Percentiles rank a stretch among this genome's conserved stretches.
Evolutionary conservation across 2,888 invertebrate genomes (phyloP).

Genomic region (Venusia cambrica): DNA sequence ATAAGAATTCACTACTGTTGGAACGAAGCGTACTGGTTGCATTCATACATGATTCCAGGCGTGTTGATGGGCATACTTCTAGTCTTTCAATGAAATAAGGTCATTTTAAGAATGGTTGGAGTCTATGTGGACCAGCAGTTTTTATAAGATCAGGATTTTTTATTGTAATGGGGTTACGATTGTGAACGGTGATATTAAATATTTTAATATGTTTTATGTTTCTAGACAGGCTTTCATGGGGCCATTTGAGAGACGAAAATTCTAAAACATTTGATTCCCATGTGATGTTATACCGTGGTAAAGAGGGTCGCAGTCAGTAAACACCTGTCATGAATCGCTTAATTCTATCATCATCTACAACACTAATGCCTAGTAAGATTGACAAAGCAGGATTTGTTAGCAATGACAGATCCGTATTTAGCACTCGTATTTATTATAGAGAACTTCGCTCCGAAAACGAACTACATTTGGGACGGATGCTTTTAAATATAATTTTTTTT

Average conservation of each 20-base stretch:
- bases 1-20: constrained; percentile 1
- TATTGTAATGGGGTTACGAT: neutral
- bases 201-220: constrained; percentile 3
- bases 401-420: constrained; percentile 9
- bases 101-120: constrained; percentile 3
- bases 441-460: constrained; percentile 10
- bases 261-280: constrained; percentile 20
- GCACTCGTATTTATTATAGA: constrained; percentile 9
- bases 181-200: too few species aligned
- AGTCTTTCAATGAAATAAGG: constrained; percentile 5
- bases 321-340: constrained; percentile 18
- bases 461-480: constrained; percentile 11
- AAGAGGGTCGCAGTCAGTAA: neutral
- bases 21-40: neutral
- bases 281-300: constrained; percentile 12
- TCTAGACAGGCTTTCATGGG: constrained; percentile 1
- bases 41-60: neutral
- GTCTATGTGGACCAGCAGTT: neutral
- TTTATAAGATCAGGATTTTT: constrained; percentile 4
- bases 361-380: constrained; percentile 5
- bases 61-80: constrained; percentile 1
- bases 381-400: constrained; percentile 13
- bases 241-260: constrained; percentile 6
- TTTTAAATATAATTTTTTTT: too few species aligned
- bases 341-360: constrained; percentile 9